Conservation (phyloP, 2,888 invertebrate genomes). For the Synanthedon andrenaeformis region DNA sequence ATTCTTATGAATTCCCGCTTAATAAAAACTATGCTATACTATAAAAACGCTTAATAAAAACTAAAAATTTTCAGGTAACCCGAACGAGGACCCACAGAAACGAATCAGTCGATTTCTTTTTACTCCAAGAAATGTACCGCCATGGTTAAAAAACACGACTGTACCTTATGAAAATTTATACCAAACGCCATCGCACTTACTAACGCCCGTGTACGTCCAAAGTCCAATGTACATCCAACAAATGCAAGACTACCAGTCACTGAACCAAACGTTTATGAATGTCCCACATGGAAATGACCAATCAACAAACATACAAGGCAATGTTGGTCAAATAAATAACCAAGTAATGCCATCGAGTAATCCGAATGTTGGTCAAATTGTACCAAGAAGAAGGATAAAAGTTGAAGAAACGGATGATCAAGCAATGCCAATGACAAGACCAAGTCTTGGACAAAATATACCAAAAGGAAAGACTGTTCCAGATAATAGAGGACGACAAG, state of each 20-base stretch:
- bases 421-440: no score
- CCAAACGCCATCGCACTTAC: conserved; percentile 36
- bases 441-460: no score
- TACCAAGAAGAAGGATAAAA: background rate
- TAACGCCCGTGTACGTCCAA: conserved; percentile 34
- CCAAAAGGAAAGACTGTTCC: no score
- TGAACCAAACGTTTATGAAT: conserved; percentile 31
- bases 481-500: no score
- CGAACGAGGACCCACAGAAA: conserved; percentile 20
- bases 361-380: conserved; percentile 3
- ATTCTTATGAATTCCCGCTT: no score
- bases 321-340: conserved; percentile 4
- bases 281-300: conserved; percentile 17
- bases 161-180: conserved; percentile 47
- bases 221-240: conserved; percentile 46
- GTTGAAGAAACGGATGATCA: no score
- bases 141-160: conserved; percentile 51
- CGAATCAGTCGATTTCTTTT: conserved; percentile 8
- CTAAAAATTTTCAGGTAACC: no score
- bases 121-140: conserved; percentile 54
- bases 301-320: conserved; percentile 15
- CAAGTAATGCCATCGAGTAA: conserved; percentile 1
- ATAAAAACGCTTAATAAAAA: no score
- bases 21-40: no score
- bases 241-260: conserved; percentile 28